phyloP scores from a whole-genome alignment of 23 tunicate genomes.

The Phallusia fumigata region DNA sequence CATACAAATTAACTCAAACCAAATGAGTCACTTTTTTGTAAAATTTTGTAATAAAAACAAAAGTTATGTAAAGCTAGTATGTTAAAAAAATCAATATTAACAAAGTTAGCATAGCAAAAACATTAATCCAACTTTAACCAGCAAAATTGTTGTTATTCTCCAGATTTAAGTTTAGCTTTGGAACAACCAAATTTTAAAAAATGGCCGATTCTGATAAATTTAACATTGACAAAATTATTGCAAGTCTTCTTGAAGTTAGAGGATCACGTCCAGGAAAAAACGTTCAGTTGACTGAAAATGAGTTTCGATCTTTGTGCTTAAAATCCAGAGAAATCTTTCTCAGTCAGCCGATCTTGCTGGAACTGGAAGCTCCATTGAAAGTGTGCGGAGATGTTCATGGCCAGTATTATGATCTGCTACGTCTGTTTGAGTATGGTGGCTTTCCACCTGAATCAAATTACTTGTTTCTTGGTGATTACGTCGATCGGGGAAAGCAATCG shows the following conservation, averaged over 20 bases:
- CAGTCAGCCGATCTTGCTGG: constrained; percentile 95
- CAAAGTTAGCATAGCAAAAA: not conserved
- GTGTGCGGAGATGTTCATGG: constrained; percentile 99
- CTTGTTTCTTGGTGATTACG: constrained; percentile 97
- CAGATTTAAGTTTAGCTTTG: not conserved
- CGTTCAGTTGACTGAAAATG: constrained; percentile 96
- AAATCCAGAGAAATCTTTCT: constrained; percentile 95
- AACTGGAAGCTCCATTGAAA: constrained; percentile 97
- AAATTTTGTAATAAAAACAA: not conserved
- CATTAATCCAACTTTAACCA: too few species aligned
- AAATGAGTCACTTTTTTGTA: too few species aligned
- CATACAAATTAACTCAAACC: too few species aligned
- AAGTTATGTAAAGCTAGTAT: not conserved
- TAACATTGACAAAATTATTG: constrained; percentile 94
- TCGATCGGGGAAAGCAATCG: constrained; percentile 99
- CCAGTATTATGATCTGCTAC: constrained; percentile 94
- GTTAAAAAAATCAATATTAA: too few species aligned
- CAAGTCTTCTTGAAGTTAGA: constrained; percentile 49
- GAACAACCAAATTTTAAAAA: too few species aligned
- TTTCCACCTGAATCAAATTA: constrained; percentile 99
- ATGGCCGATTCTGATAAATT: constrained; percentile 95
- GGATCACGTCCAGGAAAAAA: constrained; percentile 99
- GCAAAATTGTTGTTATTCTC: not conserved
- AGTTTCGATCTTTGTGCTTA: constrained; percentile 89
- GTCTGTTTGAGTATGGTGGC: constrained; percentile 97